A percentile compares a stretch with the other conserved stretches of the same genome.
Conservation (phyloP, 2,113 vertebrate genomes). For the Halichoerus grypus region DNA sequence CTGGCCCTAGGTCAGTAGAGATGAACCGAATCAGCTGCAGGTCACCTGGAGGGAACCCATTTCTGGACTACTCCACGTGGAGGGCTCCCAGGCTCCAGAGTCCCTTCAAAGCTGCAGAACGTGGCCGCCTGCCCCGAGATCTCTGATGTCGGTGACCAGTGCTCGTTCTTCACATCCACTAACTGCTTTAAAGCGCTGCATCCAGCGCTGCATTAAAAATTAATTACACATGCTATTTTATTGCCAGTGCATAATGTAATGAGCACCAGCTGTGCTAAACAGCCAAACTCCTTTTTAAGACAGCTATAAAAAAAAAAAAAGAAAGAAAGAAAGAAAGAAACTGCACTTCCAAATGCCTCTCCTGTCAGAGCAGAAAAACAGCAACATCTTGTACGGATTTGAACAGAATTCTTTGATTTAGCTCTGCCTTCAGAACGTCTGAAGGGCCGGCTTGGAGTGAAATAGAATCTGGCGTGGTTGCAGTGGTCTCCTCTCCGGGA, state of each 20-base stretch:
- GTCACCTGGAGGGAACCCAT: not conserved
- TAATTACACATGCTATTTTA: constrained; percentile 97
- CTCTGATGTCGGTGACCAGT: constrained; percentile 86
- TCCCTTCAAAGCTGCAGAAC: constrained; percentile 82
- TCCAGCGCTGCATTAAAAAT: constrained; percentile 93
- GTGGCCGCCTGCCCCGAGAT: constrained; percentile 82
- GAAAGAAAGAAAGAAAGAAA: constrained; percentile 85
- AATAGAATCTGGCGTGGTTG: constrained; percentile 78
- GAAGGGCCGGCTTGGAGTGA: constrained; percentile 85
- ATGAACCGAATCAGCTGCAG: not conserved
- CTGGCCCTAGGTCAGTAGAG: not conserved
- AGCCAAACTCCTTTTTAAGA: constrained; percentile 95
- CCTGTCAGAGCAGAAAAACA: constrained; percentile 89
- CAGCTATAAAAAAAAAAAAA: constrained; percentile 91
- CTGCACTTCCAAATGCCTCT: constrained; percentile 91
- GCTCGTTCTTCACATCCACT: constrained; percentile 86
- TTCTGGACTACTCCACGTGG: not conserved
- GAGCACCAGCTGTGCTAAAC: constrained; percentile 95
- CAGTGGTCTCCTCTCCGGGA: constrained; percentile 67
- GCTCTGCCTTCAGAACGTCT: constrained; percentile 87
- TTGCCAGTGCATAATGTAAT: constrained; percentile 95
- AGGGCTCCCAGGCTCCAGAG: not conserved
- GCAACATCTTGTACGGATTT: constrained; percentile 91
- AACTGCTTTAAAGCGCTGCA: constrained; percentile 90
- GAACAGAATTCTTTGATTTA: constrained; percentile 91